Evolutionary conservation across 1,140 invertebrate species (phyloP).

Genomic region (Sycophila sp.): DNA sequence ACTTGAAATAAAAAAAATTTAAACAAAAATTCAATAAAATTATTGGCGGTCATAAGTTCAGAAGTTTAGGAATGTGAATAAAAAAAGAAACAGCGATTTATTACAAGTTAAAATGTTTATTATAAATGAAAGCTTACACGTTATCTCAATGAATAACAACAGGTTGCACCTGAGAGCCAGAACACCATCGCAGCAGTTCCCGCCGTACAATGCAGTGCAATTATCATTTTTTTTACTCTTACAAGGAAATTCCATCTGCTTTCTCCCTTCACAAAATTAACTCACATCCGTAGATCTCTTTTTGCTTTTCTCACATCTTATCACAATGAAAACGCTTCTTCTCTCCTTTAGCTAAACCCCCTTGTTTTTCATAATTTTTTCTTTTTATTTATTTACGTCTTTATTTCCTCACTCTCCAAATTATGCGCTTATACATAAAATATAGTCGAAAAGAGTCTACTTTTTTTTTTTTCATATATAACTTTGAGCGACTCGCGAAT

Average conservation of each 20-base stretch:
- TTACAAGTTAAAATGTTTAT: slow-evolving; percentile 63
- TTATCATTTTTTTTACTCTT: slow-evolving; percentile 39
- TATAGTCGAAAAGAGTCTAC: slow-evolving; percentile 2
- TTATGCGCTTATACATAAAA: background rate
- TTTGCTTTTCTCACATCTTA: slow-evolving; percentile 6
- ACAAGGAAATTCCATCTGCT: slow-evolving; percentile 41
- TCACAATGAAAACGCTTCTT: slow-evolving; percentile 7
- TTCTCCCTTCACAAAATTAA: slow-evolving; percentile 44
- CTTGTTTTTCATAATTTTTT: background rate
- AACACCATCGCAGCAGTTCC: slow-evolving; percentile 41
- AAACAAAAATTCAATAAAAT: too few species aligned
- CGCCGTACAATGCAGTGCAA: slow-evolving; percentile 6
- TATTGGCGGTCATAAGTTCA: too few species aligned
- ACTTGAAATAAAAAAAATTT: too few species aligned
- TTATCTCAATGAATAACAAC: slow-evolving; percentile 57
- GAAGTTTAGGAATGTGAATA: too few species aligned
- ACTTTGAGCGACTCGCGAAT: background rate
- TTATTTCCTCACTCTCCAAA: background rate
- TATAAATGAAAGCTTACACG: slow-evolving; percentile 62
- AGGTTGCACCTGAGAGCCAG: slow-evolving; percentile 58
- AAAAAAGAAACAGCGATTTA: slow-evolving; percentile 6
- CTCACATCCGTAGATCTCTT: slow-evolving; percentile 10
- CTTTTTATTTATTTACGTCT: background rate
- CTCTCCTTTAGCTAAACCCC: background rate
- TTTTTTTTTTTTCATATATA: background rate